A percentile compares a stretch with the other conserved stretches of the same genome.
phyloP scores from a whole-genome alignment of 2,888 invertebrate species.

The Chouioia cunea region DNA sequence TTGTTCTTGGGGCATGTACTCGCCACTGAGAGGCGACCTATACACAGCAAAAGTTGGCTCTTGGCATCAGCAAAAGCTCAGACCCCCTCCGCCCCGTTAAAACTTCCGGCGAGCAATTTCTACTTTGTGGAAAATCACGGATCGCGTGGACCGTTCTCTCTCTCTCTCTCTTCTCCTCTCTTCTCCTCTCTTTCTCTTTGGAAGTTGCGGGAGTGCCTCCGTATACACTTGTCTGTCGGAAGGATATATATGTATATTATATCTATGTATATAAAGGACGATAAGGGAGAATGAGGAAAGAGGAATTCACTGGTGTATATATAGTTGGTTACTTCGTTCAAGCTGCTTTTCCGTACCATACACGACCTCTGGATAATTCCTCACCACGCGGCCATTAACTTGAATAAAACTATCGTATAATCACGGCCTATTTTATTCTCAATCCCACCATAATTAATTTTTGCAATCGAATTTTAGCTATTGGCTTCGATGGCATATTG shows the following conservation, averaged over 20 bases:
- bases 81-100: slow-evolving; percentile 61
- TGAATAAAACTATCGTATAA: slow-evolving; percentile 2
- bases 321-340: too few relatives aligned
- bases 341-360: too few relatives aligned
- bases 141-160: slow-evolving; percentile 51
- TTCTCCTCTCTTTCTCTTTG: slow-evolving; percentile 12
- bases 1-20: slow-evolving; percentile 61
- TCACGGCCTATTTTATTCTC: too few relatives aligned
- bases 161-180: too few relatives aligned
- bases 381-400: slow-evolving; percentile 10
- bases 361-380: neutral
- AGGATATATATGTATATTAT: too few relatives aligned
- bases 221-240: neutral
- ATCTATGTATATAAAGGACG: too few relatives aligned
- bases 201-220: slow-evolving; percentile 26
- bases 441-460: too few relatives aligned
- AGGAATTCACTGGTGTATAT: too few relatives aligned
- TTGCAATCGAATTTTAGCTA: too few relatives aligned
- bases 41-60: slow-evolving; percentile 56
- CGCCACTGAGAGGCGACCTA: slow-evolving; percentile 22
- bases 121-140: slow-evolving; percentile 58
- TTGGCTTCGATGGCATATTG: too few relatives aligned
- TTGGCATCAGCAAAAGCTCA: slow-evolving; percentile 48
- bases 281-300: too few relatives aligned
- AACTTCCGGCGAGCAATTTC: slow-evolving; percentile 55